Base-by-base conservation (phyloP, 2,113 vertebrate genomes). In the Stercorarius parasiticus region DNA sequence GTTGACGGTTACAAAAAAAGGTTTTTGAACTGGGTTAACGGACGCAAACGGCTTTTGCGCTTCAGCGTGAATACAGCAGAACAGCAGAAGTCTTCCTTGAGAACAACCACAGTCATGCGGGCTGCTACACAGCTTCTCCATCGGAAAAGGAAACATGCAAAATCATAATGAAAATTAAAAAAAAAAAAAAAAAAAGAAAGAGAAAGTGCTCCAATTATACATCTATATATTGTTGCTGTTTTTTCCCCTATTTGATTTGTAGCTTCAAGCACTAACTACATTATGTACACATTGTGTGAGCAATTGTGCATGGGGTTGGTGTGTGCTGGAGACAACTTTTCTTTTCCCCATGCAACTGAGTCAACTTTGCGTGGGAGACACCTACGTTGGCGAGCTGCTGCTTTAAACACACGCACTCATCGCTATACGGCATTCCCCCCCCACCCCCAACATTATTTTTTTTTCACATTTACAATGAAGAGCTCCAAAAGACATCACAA, bases 1-100 rank as follows among this genome's bases (percentile, higher is more conserved):
- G 99, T 99, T 98, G 98, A 99, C 98, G 90, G 97, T 99, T 99
- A 99, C 99, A 99, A 99, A 99, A 99, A 94, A 98, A 98, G 98
- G 93, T 64, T 95, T 98, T 67, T 93, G 97, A 97, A 98, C 98
- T 95, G 84, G 94, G 93, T 98, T 98, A 98, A 98, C 97, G 95
- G 93, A 98, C 98, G 97, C 98, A 96, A 95, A 97, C 96, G 73
- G 97, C 93, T 98, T 98, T 94, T 71, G 98, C 96, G 97, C 93
- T 91, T 98, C 96, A 91, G 97, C 69, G 96, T 96, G 98, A 97
- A 90, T 86, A 97, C 97, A 81, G 97, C 98, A 96, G 94, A 96
- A 97, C 96, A 97, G 98, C 98, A 96, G 98, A 97, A 95, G 94
- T 97, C 95, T 92, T 98, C 98, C 98, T 97, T 13, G 95, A 97